Conservation (phyloP, 2,797 vertebrate genomes). For the Rhynchonycteris naso region DNA sequence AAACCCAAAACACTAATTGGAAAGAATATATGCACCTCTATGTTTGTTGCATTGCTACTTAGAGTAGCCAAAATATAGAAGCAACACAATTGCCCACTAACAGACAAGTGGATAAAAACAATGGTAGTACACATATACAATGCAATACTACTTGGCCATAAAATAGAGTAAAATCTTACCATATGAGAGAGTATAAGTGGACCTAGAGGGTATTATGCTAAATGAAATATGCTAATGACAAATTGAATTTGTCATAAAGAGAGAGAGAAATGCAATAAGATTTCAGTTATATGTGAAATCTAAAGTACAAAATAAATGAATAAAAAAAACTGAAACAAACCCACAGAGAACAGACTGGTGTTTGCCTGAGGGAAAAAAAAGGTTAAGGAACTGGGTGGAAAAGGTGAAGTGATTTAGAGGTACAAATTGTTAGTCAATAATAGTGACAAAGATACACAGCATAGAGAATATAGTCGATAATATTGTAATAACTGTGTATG, state of each 20-base stretch:
- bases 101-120: neutral
- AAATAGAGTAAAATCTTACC: neutral
- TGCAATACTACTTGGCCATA: neutral
- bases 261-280: neutral
- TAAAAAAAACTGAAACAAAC: neutral
- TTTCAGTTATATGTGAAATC: neutral
- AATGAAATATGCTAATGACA: neutral
- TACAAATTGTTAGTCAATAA: neutral
- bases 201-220: neutral
- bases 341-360: neutral
- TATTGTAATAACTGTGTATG: neutral
- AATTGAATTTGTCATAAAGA: no score
- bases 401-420: neutral
- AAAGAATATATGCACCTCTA: neutral
- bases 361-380: neutral
- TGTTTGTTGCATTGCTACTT: neutral
- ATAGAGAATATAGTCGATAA: neutral
- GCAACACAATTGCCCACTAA: neutral
- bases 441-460: neutral
- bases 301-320: neutral
- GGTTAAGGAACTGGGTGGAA: neutral
- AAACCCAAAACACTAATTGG: neutral
- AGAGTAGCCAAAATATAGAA: neutral
- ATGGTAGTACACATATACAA: neutral
- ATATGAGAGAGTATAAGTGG: neutral